A percentile compares a stretch with the other conserved stretches of the same genome.
phyloP scores from a whole-genome alignment of 2,888 invertebrate species.

The Epirrhoe tristata region DNA sequence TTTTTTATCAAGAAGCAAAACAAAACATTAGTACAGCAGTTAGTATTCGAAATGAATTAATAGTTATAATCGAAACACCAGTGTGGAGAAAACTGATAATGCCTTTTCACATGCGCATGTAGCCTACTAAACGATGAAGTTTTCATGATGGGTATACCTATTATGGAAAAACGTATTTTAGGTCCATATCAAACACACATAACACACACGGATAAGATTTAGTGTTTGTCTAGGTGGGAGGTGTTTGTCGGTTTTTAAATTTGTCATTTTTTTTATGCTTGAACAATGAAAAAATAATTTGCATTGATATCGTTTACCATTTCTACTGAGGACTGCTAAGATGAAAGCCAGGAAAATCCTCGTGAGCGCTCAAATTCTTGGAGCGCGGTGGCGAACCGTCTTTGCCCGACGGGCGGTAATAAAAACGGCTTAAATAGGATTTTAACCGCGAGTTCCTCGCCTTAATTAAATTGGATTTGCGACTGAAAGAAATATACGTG shows the following conservation, averaged over 20 bases:
- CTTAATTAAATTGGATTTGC: conserved; percentile 86
- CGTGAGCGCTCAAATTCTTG: conserved; percentile 79
- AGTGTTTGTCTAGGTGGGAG: neutral
- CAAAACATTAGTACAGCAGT: too few species aligned
- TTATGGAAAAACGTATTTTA: too few species aligned
- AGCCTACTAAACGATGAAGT: too few species aligned
- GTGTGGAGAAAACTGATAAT: too few species aligned
- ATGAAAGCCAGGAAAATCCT: conserved; percentile 80
- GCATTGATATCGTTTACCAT: conserved; percentile 76
- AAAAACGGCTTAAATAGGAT: conserved; percentile 86
- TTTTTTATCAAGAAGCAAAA: too few species aligned
- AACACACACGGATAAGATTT: too few species aligned
- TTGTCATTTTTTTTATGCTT: conserved; percentile 16
- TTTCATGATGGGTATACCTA: too few species aligned
- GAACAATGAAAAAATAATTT: conserved; percentile 58
- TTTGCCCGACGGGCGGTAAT: conserved; percentile 84
- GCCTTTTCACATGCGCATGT: too few species aligned
- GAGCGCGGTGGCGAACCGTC: conserved; percentile 79
- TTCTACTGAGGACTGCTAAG: conserved; percentile 67
- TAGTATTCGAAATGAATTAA: too few species aligned
- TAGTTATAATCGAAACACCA: too few species aligned
- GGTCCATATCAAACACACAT: too few species aligned
- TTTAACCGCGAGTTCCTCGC: conserved; percentile 84
- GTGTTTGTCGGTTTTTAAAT: neutral
- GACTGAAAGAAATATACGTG: conserved; percentile 83